Base-by-base conservation (phyloP, 1,140 invertebrate genomes). In the Drosophila elegans region DNA sequence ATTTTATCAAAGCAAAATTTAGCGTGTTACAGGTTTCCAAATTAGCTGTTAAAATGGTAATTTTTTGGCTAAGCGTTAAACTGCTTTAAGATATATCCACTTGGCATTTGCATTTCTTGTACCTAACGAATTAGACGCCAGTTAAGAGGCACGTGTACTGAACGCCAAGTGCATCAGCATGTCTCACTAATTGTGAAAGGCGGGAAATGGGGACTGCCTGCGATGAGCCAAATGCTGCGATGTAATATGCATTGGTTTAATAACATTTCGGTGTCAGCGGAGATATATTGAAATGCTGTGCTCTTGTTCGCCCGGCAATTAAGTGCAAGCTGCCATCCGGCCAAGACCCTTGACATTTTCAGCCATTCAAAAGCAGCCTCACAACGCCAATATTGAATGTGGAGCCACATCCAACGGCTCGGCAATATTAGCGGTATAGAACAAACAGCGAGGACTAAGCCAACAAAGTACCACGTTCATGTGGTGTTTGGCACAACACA, bases 351-450 rank as follows among this genome's bases (percentile, higher is more conserved):
- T 86, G 74, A 75, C 82, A 68, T 78, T 82, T 63, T 54, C 77
- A 61, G 13, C 39, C 39, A 36, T 9, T 39, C 45, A 61, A 21
- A 44, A 21, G 13, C 42, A 41, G 5, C n/a, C 39, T 3, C 5
- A 32, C 29, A 32, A 32, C 34, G 61, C 55, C 45, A 27, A 56
- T 69, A 74, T 66, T 66, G 61, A 51, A 57, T 85, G 74, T 54
- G 64, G 63, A 76, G 81, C 61, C 73, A 45, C 74, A 75, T 64
- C 75, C 55, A 66, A 48, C 52, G 63, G 67, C 79, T 75, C 61
- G 69, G 83, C 49, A 74, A 77, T 88, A 88, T 88, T 83, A 77
- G 83, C 63, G 84, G 84, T 89, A 67, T 83, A 83, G 83, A 71
- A 80, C 79, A 88, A 83, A 88, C 83, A 80, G 52, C 60, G 52